Conservation (phyloP, 2,888 invertebrate genomes). For the Eubasilissa splendida region DNA sequence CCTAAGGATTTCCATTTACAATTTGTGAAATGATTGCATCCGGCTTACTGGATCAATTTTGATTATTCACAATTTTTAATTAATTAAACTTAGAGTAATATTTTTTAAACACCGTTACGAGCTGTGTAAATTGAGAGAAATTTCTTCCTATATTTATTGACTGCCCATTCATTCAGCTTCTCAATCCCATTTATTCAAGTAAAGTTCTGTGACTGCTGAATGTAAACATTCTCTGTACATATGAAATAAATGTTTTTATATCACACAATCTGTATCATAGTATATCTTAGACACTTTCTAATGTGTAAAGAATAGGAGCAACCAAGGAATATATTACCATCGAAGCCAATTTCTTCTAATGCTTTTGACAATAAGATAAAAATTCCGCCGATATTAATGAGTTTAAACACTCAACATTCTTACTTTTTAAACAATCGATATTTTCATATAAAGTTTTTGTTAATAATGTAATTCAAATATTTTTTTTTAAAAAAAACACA, state of each 20-base stretch:
- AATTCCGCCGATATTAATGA: too few species aligned
- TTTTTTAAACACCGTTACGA: slow-evolving; percentile 46
- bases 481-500: too few species aligned
- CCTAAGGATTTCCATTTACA: slow-evolving; percentile 23
- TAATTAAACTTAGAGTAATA: slow-evolving; percentile 37
- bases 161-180: slow-evolving; percentile 46
- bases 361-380: slow-evolving; percentile 52
- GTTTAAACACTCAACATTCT: too few species aligned
- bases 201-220: slow-evolving; percentile 45
- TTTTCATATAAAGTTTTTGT: too few species aligned
- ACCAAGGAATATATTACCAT: slow-evolving; percentile 56
- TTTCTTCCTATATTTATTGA: slow-evolving; percentile 57
- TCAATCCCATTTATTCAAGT: slow-evolving; percentile 35
- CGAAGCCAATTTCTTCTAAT: slow-evolving; percentile 49
- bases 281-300: slow-evolving; percentile 56
- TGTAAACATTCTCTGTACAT: slow-evolving; percentile 46
- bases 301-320: slow-evolving; percentile 53
- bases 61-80: slow-evolving; percentile 6
- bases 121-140: slow-evolving; percentile 47
- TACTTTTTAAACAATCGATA: too few species aligned
- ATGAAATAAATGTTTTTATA: slow-evolving; percentile 53
- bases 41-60: background rate
- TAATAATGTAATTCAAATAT: too few species aligned
- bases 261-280: slow-evolving; percentile 52
- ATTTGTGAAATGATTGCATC: slow-evolving; percentile 1